Percentiles rank a stretch among this genome's conserved stretches.
Conservation (phyloP, 2,113 vertebrate species). For the Aramus guarauna region DNA sequence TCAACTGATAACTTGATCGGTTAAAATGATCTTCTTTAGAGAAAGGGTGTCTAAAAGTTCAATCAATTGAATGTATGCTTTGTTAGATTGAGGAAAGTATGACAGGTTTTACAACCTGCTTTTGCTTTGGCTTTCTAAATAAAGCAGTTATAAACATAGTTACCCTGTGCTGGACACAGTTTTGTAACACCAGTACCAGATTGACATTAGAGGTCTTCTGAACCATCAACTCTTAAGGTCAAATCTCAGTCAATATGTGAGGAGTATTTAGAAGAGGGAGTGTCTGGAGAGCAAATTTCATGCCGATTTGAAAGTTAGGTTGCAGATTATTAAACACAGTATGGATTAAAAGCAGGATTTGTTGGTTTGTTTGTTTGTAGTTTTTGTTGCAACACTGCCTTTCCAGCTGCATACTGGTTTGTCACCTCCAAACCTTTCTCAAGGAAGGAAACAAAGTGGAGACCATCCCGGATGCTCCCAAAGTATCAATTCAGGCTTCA, state of each 20-base stretch:
- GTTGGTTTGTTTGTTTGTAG: no score
- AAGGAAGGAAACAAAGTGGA: background rate
- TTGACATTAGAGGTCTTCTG: background rate
- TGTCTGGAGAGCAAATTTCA: background rate
- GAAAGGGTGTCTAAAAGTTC: background rate
- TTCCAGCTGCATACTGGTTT: background rate
- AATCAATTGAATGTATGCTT: background rate
- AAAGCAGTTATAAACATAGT: background rate
- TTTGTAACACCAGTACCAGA: background rate
- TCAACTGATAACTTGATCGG: background rate
- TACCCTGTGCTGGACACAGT: background rate
- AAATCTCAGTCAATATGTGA: background rate
- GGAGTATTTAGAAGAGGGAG: background rate
- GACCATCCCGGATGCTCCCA: background rate
- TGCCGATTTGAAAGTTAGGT: background rate
- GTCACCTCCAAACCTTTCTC: background rate
- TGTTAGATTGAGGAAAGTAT: background rate
- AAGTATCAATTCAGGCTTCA: background rate
- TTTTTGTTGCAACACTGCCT: background rate
- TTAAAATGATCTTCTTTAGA: background rate
- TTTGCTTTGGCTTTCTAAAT: background rate
- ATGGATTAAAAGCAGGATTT: background rate
- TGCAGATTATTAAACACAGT: background rate
- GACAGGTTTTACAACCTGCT: background rate
- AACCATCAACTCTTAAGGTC: background rate